Percentiles rank a stretch among this genome's conserved stretches.
Conservation (phyloP, 2,797 vertebrate genomes). For the Parambassis ranga region DNA sequence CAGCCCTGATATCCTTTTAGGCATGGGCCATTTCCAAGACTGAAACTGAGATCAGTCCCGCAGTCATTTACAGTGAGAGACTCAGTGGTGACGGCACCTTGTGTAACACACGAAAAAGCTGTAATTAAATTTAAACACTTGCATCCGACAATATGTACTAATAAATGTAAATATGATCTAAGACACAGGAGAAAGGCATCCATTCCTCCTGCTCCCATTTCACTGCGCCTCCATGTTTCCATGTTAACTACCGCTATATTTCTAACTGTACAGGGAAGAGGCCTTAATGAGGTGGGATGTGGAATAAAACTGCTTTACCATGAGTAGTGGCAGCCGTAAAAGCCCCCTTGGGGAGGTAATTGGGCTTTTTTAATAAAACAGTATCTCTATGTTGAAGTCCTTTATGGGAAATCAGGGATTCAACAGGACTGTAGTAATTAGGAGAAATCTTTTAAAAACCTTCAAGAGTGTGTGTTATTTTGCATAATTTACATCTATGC, state of each 20-base stretch:
- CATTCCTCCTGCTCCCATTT: not conserved
- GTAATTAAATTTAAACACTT: not conserved
- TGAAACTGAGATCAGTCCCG: not conserved
- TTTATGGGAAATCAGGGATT: constrained; percentile 7
- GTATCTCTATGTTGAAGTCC: constrained; percentile 7
- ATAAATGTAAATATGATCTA: not conserved
- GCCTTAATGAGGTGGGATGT: constrained; percentile 38
- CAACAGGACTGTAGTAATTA: not conserved
- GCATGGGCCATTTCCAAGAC: not conserved
- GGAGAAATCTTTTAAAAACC: not conserved
- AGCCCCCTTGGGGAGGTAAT: constrained; percentile 24
- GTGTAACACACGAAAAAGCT: not conserved
- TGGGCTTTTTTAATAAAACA: constrained; percentile 43
- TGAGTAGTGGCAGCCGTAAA: constrained; percentile 36
- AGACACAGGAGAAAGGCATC: not conserved
- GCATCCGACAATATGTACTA: not conserved
- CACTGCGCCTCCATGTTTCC: constrained; percentile 17
- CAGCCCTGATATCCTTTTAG: constrained; percentile 8
- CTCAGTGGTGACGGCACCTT: not conserved
- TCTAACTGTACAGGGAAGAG: constrained; percentile 6
- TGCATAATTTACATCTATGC: constrained; percentile 7
- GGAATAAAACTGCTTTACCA: constrained; percentile 33
- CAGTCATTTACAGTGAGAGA: too few species aligned
- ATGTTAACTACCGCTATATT: constrained; percentile 24
- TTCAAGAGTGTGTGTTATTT: not conserved